Evolutionary conservation across 2,888 invertebrate genomes (phyloP), one percentile per base, ranked within the genome.

Genomic region (Kuschelorhynchus macadamiae): DNA sequence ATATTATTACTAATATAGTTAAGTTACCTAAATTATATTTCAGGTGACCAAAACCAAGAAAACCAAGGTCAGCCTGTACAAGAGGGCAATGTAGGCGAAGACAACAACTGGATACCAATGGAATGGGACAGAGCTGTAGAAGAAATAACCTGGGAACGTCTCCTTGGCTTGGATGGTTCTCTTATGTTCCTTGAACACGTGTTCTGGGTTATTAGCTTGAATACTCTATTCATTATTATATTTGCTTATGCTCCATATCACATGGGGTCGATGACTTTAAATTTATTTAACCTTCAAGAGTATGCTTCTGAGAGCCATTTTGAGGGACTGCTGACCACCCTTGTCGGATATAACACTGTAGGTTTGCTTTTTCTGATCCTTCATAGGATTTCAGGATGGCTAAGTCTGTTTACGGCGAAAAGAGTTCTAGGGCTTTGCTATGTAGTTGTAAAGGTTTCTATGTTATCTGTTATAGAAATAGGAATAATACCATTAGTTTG

Each of bases 91-190:
- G 89, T 87, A 30, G 90, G 90, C 2, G 92, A 93, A 79, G 93
- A 93, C 77, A 93, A 90, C 67, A 97, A 97, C 79, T 98, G 98
- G 97, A 98, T 98, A 84, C 97, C 97, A 0, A 96, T 98, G 89
- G 98, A 98, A 80, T 98, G 97, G 97, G 98, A 98, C 81, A 87
- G 97, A 71, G 97, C 97, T 0, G 96, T 95, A 9, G 99, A 98
- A 80, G 99, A 99, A 82, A 85, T 99, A 20, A 99, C 98, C 0
- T 99, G 99, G 99, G 98, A 99, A 81, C 89, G 97, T 72, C 86
- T 99, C 4, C 86, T 99, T 0, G 98, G 98, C 0, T 85, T 99
- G 8, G 98, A 99, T 84, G 98, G 98, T 0, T 98, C 98, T 0
- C 88, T 98, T 77, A 93, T 97, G 49, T 99, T 99, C 81, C 84